Conservation (phyloP, 2,797 vertebrate species). For the Sebastes nivosus region DNA sequence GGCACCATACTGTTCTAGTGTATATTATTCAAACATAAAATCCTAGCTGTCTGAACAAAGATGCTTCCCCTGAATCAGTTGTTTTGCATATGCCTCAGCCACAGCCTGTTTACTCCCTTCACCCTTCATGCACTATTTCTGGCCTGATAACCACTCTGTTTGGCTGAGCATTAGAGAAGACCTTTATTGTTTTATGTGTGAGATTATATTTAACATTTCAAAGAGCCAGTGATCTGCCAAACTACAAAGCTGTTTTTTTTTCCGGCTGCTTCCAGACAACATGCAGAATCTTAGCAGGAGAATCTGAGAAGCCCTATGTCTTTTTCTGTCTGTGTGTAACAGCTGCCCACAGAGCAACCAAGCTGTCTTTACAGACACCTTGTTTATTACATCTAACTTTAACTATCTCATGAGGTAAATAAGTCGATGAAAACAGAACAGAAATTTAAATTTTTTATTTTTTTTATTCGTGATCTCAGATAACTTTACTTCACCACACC, state of each 20-base stretch:
- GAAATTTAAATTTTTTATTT: background rate
- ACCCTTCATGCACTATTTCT: constrained; percentile 23
- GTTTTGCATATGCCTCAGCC: constrained; percentile 4
- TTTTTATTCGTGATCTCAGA: background rate
- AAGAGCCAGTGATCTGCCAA: constrained; percentile 43
- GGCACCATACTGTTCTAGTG: background rate
- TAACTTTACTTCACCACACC: constrained; percentile 1
- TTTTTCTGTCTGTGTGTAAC: background rate
- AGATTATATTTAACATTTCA: constrained; percentile 62
- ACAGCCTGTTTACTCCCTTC: constrained; percentile 1
- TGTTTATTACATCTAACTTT: background rate
- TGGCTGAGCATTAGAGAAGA: constrained; percentile 31
- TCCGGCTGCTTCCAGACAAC: background rate
- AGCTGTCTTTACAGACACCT: background rate
- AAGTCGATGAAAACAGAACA: background rate
- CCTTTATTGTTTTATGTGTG: constrained; percentile 38
- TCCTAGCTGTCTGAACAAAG: background rate
- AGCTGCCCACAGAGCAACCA: background rate
- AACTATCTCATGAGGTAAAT: background rate
- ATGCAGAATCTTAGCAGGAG: background rate
- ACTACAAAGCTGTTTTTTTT: background rate
- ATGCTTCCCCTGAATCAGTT: background rate
- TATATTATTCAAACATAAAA: background rate
- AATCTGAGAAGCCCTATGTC: background rate
- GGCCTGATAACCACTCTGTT: constrained; percentile 12